Conservation (phyloP, 2,888 invertebrate genomes). For the Adelphocoris suturalis region DNA sequence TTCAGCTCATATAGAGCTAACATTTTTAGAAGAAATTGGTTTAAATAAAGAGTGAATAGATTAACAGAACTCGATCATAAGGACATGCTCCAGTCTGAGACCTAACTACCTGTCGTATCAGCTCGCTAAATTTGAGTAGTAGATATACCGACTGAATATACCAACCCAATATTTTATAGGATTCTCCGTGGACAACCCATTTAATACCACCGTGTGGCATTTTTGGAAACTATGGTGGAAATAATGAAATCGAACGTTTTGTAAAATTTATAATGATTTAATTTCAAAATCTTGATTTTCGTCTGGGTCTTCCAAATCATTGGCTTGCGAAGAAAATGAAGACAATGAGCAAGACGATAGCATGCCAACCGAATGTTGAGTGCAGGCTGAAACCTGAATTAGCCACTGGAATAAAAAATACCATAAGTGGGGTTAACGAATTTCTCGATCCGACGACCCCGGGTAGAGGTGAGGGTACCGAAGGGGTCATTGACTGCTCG, state of each 20-base stretch:
- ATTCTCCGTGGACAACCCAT: no score
- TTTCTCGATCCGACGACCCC: no score
- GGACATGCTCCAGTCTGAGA: no score
- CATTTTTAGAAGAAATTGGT: no score
- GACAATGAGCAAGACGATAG: neutral
- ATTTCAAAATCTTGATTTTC: neutral
- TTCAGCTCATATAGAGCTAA: no score
- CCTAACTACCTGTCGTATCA: no score
- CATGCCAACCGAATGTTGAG: neutral
- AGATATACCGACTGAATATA: neutral
- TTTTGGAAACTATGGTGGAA: neutral
- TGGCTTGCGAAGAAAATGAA: neutral
- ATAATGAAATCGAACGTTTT: neutral
- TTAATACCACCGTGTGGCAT: neutral
- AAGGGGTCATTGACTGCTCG: neutral
- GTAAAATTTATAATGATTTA: neutral
- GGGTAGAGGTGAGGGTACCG: no score
- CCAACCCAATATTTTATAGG: no score
- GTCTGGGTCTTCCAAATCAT: neutral
- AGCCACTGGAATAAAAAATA: neutral
- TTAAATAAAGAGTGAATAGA: no score
- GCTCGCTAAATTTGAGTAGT: no score
- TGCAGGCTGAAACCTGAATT: constrained; percentile 11
- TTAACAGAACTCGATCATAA: no score
- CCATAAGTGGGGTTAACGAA: neutral